Evolutionary conservation across 2,113 vertebrate species (phyloP).

Genomic region (Copsychus sechellarum): DNA sequence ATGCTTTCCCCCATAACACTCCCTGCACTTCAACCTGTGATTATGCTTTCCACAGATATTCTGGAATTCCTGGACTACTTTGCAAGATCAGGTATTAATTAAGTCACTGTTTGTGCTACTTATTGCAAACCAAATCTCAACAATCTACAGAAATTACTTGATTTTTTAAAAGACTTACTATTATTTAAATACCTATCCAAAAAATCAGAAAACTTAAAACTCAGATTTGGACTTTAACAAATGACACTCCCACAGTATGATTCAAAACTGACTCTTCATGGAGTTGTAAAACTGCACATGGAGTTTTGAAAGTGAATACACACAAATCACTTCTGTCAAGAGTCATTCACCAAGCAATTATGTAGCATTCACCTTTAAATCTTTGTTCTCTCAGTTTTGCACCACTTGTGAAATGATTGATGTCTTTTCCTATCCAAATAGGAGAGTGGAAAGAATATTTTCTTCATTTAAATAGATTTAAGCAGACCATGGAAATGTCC

Average conservation of each 20-base stretch:
- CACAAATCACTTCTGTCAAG: neutral
- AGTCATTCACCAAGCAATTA: neutral
- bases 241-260: neutral
- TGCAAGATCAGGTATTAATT: neutral
- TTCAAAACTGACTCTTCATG: neutral
- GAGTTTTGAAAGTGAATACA: neutral
- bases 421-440: slow-evolving; percentile 10
- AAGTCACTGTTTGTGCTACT: neutral
- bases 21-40: neutral
- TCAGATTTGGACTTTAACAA: neutral
- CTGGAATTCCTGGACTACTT: neutral
- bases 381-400: neutral
- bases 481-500: neutral
- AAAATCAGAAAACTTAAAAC: neutral
- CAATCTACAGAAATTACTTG: neutral
- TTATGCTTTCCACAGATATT: neutral
- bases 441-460: slow-evolving; percentile 9
- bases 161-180: neutral
- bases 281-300: neutral
- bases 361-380: neutral
- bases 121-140: neutral
- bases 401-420: neutral
- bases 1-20: neutral
- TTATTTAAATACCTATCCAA: neutral
- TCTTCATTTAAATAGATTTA: neutral